Evolutionary conservation across 2,888 invertebrate genomes (phyloP).

Genomic region (Lasiommata megera): DNA sequence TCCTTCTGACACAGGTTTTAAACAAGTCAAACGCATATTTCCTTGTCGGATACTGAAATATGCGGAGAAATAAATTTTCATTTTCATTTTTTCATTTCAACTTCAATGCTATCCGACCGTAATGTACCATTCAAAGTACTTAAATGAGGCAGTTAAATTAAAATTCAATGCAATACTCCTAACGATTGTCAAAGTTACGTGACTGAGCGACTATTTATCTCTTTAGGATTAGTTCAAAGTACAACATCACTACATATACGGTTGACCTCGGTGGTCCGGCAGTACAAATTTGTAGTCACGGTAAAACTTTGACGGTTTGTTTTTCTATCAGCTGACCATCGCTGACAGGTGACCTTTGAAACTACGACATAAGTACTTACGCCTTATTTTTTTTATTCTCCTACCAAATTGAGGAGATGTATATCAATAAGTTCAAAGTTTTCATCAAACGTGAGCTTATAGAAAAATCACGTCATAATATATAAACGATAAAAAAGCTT

Average conservation of each 20-base stretch:
- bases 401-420: too few relatives aligned
- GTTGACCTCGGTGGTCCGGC: neutral
- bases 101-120: neutral
- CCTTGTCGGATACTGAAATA: too few relatives aligned
- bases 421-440: too few relatives aligned
- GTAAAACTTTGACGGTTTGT: neutral
- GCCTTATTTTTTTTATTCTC: too few relatives aligned
- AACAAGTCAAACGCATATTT: too few relatives aligned
- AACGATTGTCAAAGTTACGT: neutral
- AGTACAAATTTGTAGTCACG: neutral
- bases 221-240: neutral
- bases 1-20: too few relatives aligned
- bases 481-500: too few relatives aligned
- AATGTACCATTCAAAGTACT: neutral
- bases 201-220: conserved; percentile 1
- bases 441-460: too few relatives aligned
- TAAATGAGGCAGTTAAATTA: neutral
- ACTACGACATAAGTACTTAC: too few relatives aligned
- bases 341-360: too few relatives aligned
- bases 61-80: too few relatives aligned
- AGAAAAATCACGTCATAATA: too few relatives aligned
- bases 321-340: neutral
- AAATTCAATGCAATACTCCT: neutral
- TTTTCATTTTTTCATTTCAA: neutral
- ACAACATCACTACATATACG: neutral